Evolutionary conservation across 2,113 vertebrate genomes (phyloP).

Genomic region (Eidolon helvum): DNA sequence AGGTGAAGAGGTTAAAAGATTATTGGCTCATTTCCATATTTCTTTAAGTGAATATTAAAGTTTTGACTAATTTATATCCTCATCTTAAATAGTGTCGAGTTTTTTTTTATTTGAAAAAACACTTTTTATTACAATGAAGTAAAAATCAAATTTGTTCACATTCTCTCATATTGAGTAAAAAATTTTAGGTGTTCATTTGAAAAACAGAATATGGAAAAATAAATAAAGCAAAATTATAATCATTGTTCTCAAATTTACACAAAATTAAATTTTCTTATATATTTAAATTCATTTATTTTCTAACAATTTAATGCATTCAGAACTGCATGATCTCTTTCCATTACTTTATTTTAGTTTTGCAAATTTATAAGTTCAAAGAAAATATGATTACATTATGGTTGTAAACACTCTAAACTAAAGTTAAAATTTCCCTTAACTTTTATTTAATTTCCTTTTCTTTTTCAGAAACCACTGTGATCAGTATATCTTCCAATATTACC

Average conservation of each 20-base stretch:
- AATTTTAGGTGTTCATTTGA: neutral
- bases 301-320: neutral
- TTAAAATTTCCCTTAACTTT: neutral
- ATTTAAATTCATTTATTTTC: neutral
- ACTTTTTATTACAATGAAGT: conserved; percentile 42
- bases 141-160: neutral
- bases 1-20: conserved; percentile 69
- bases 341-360: neutral
- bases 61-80: conserved; percentile 81
- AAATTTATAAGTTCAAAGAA: neutral
- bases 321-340: neutral
- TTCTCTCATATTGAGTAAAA: neutral
- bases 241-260: neutral
- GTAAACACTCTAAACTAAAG: neutral
- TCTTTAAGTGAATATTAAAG: conserved; percentile 76
- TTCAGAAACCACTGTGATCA: neutral
- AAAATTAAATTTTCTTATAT: neutral
- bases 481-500: neutral
- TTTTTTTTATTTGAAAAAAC: neutral
- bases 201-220: conserved; percentile 43
- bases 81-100: conserved; percentile 55
- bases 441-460: neutral
- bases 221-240: neutral
- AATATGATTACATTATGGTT: neutral
- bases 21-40: conserved; percentile 76